Conservation (phyloP, 2,888 invertebrate genomes). For the Amphipoea lucens region DNA sequence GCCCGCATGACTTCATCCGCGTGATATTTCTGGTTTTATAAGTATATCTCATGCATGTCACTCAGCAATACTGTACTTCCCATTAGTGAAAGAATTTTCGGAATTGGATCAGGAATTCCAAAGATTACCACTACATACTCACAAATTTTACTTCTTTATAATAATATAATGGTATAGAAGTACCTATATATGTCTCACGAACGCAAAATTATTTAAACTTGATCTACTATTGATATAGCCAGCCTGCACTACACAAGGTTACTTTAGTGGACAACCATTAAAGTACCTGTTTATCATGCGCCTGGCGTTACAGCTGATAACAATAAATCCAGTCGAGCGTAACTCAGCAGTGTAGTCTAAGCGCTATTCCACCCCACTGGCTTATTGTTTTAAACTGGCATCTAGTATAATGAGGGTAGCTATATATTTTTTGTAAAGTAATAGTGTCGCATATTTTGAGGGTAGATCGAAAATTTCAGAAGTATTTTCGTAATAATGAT, state of each 20-base stretch:
- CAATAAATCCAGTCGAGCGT: slow-evolving; percentile 44
- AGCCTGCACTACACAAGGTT: no score
- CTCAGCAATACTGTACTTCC: background rate
- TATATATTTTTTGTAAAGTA: slow-evolving; percentile 1
- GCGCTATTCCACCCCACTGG: slow-evolving; percentile 36
- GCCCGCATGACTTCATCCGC: no score
- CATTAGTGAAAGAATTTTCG: no score
- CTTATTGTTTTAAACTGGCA: slow-evolving; percentile 41
- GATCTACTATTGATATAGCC: background rate
- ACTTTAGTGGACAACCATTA: no score
- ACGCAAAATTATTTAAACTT: background rate
- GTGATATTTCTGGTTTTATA: background rate
- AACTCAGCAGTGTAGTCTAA: slow-evolving; percentile 29
- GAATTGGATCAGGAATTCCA: no score
- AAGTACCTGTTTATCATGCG: slow-evolving; percentile 41
- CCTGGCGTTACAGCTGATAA: slow-evolving; percentile 35
- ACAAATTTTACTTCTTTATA: no score
- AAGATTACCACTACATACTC: no score
- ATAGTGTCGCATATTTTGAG: background rate
- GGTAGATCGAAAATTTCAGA: background rate
- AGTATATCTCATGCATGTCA: background rate
- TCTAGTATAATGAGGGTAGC: background rate
- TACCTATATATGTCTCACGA: background rate
- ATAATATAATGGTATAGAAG: background rate
- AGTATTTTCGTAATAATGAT: background rate